Percentiles rank a stretch among this genome's conserved stretches.
Evolutionary conservation across 2,797 vertebrate genomes (phyloP).

Genomic region (Hippocampus kuda): DNA sequence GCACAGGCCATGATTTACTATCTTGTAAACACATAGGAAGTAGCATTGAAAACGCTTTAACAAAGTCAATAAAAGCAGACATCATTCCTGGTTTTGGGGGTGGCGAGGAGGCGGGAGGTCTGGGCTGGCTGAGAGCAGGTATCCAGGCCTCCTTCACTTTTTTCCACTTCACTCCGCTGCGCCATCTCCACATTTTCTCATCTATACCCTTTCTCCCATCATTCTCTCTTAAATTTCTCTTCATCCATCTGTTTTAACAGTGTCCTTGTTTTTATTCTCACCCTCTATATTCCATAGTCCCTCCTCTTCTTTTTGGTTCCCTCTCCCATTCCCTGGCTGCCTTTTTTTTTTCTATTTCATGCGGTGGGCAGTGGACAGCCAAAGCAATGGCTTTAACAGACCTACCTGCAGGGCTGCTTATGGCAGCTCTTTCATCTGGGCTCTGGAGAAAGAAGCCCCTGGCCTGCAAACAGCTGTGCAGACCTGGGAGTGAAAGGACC

Average conservation of each 20-base stretch:
- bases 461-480: slow-evolving; percentile 70
- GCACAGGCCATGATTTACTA: slow-evolving; percentile 67
- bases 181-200: slow-evolving; percentile 3
- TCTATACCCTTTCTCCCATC: slow-evolving; percentile 21
- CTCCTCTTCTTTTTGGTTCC: slow-evolving; percentile 10
- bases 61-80: slow-evolving; percentile 80
- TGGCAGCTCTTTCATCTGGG: slow-evolving; percentile 73
- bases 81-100: slow-evolving; percentile 63
- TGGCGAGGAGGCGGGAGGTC: slow-evolving; percentile 22
- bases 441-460: slow-evolving; percentile 71
- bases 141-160: slow-evolving; percentile 13
- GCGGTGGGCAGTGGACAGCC: slow-evolving; percentile 53
- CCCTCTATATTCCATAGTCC: slow-evolving; percentile 18
- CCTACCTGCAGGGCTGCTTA: slow-evolving; percentile 71
- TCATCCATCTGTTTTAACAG: slow-evolving; percentile 26
- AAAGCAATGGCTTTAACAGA: slow-evolving; percentile 73
- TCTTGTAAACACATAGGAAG: slow-evolving; percentile 78
- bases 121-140: slow-evolving; percentile 30
- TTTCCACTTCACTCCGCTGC: slow-evolving; percentile 1
- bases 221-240: slow-evolving; percentile 23
- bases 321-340: slow-evolving; percentile 17
- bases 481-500: slow-evolving; percentile 64
- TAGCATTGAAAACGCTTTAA: slow-evolving; percentile 75
- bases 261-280: slow-evolving; percentile 27
- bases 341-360: slow-evolving; percentile 45